Evolutionary conservation across 2,797 vertebrate genomes (phyloP).

Genomic region (Natrix natrix): DNA sequence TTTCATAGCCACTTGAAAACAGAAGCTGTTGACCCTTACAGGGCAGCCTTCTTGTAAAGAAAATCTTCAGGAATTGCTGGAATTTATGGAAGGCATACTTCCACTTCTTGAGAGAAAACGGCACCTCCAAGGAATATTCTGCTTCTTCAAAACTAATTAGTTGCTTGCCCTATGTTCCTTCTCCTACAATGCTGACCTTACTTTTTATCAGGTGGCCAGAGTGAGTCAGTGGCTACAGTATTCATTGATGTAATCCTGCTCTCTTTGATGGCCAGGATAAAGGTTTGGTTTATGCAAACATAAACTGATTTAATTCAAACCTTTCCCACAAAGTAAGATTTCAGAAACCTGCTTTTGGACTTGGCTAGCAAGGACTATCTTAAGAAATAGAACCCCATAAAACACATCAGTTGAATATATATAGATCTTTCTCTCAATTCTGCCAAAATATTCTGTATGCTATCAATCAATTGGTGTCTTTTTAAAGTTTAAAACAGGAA

Average conservation of each 20-base stretch:
- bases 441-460: background rate
- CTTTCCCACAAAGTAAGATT: background rate
- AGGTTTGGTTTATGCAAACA: background rate
- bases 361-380: background rate
- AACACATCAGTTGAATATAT: background rate
- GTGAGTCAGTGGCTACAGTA: background rate
- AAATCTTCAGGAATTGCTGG: conserved; percentile 28
- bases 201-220: conserved; percentile 15
- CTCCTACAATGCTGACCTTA: background rate
- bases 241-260: background rate
- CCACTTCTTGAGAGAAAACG: background rate
- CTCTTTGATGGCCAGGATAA: background rate
- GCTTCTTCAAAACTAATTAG: background rate
- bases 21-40: background rate
- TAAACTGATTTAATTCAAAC: background rate
- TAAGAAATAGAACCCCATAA: background rate
- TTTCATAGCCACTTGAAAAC: background rate
- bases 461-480: background rate
- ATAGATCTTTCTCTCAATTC: background rate
- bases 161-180: background rate
- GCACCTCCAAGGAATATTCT: background rate
- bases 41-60: conserved; percentile 6
- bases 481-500: background rate
- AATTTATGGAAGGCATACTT: conserved; percentile 19
- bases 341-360: background rate